Evolutionary conservation across 2,113 vertebrate species (phyloP).

Genomic region (Heterotilapia buettikoferi): DNA sequence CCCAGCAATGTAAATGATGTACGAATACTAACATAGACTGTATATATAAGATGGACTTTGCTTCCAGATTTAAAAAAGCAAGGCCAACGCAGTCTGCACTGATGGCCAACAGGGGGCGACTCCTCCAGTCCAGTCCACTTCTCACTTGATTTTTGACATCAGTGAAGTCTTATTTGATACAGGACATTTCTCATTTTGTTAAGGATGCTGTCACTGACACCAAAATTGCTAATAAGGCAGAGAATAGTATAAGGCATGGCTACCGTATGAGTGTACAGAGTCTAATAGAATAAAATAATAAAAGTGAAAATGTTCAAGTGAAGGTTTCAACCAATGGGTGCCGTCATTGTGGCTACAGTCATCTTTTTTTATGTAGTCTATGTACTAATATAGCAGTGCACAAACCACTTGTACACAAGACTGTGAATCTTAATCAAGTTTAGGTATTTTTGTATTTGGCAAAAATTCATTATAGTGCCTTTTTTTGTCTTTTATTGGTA

Average conservation of each 20-base stretch:
- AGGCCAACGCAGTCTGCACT: not conserved
- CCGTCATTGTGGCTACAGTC: not conserved
- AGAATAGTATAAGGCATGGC: not conserved
- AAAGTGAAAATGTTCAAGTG: not conserved
- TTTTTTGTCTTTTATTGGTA: constrained; percentile 16
- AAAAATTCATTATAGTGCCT: constrained; percentile 11
- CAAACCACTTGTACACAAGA: constrained; percentile 88
- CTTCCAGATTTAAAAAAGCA: not conserved
- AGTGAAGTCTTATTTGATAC: not conserved
- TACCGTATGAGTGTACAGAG: not conserved
- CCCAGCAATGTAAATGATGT: constrained; percentile 24
- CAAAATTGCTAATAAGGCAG: not conserved
- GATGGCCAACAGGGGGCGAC: not conserved
- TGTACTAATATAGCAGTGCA: constrained; percentile 59
- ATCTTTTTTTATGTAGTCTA: not conserved
- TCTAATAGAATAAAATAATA: not conserved
- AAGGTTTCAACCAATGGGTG: not conserved
- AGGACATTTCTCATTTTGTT: not conserved
- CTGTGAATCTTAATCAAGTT: constrained; percentile 70
- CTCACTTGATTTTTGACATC: not conserved
- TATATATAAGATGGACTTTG: not conserved
- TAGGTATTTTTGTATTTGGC: constrained; percentile 42
- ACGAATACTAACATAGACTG: not conserved
- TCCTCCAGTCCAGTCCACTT: not conserved
- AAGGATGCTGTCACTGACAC: not conserved